phyloP scores from a whole-genome alignment of 2,113 vertebrate species.

The Amia ocellicauda region DNA sequence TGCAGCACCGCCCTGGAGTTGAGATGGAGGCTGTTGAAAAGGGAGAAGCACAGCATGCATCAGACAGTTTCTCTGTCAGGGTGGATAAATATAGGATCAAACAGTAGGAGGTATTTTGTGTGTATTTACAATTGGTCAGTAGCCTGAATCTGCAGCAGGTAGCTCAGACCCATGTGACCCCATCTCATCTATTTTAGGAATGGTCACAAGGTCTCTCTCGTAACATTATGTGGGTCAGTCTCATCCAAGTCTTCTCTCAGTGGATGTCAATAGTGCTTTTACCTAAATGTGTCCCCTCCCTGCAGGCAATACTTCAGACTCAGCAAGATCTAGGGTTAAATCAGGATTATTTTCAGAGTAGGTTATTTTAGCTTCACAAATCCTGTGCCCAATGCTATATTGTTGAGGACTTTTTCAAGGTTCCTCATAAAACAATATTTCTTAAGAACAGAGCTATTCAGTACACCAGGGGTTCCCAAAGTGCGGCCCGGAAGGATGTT shows the following conservation, averaged over 20 bases:
- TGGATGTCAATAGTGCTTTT: not conserved
- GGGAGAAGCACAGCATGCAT: not conserved
- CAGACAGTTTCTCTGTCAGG: not conserved
- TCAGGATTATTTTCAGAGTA: not conserved
- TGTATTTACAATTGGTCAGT: not conserved
- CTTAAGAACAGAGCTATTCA: too few relatives aligned
- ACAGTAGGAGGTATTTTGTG: not conserved
- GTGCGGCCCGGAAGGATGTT: too few relatives aligned
- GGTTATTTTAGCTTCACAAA: not conserved
- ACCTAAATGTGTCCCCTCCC: not conserved
- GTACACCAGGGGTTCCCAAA: too few relatives aligned
- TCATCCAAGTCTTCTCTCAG: too few relatives aligned
- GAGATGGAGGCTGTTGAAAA: not conserved
- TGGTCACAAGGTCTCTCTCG: not conserved
- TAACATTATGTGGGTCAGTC: not conserved
- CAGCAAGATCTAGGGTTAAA: not conserved
- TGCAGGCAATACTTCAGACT: not conserved
- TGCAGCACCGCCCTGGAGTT: not conserved
- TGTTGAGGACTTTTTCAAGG: not conserved
- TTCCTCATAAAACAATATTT: too few relatives aligned
- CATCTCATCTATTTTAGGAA: not conserved
- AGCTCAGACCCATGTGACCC: not conserved
- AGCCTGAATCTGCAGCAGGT: not conserved
- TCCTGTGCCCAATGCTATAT: not conserved
- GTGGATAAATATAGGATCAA: slow-evolving; percentile 3